Evolutionary conservation across 2,113 vertebrate species (phyloP), one percentile per base, ranked within the genome.

Genomic region (Prochilodus magdalenae): DNA sequence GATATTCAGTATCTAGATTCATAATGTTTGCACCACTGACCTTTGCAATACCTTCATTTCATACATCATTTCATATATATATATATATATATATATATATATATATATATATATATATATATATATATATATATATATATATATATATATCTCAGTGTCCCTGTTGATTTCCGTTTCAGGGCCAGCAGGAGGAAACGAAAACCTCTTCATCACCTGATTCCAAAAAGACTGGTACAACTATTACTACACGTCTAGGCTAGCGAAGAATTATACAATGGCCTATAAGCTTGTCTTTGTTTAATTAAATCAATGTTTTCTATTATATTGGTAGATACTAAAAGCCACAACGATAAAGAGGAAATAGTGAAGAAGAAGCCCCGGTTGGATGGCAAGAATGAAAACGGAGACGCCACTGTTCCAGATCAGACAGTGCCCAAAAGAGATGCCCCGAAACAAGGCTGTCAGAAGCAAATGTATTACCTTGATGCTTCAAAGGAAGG

Each of bases 401-500:
- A 63, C 8, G 5, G 14, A 10, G 57, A 67, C 18, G 53, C 3
- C 33, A 47, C 14, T n/a, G 29, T 1, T 59, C 33, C 18, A 33
- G 80, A 84, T 53, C 30, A 29, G 29, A 76, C 13, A 3, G 65
- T 66, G 11, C 69, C 6, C 22, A 81, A 40, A 1, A 22, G 82
- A 22, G 86, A 89, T 79, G 80, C 77, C 69, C 16, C 36, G 6
- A 57, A 76, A 44, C 29, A 15, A 4, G 24, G 27, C 47, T 59
- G 11, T 27, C 72, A 78, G 16, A 88, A 91, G 11, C 63, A 89
- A 4, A 51, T 89, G 15, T 96, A 95, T 89, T 73, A 96, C 26
- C 81, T 99, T 75, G 96, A 99, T 88, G 96, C 96, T 73, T 95
- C 95, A 57, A 95, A 92, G 87, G 97, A 99, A 92, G 98, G 97